These are phyloP conservation scores for Ashinkailepas kermadecensis DNA, from an alignment of 2,888 invertebrate genomes.

Conservation along the genomic window DNA sequence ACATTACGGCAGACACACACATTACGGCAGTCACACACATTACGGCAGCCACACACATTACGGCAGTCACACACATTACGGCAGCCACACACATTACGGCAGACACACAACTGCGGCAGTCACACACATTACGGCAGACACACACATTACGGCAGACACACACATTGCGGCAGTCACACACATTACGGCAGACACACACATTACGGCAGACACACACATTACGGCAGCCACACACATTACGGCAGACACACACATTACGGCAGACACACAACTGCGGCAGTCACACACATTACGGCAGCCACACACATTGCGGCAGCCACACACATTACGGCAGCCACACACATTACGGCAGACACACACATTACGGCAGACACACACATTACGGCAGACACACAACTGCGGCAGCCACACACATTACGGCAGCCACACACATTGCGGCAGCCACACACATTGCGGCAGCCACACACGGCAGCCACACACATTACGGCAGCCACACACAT, in stretches of 20 bases:
- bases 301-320: not conserved
- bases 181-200: not conserved
- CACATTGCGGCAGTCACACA: not conserved
- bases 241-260: not conserved
- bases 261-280: not conserved
- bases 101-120: not conserved
- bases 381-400: too few relatives aligned
- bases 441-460: not conserved
- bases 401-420: not conserved
- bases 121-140: not conserved
- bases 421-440: too few relatives aligned
- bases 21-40: too few relatives aligned
- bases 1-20: not conserved
- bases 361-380: not conserved
- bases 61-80: too few relatives aligned
- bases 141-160: not conserved
- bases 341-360: not conserved
- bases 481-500: not conserved
- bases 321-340: not conserved
- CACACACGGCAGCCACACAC: not conserved
- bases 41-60: not conserved
- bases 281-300: not conserved
- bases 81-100: not conserved
- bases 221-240: not conserved
- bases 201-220: too few relatives aligned